These are phyloP conservation scores for Pelmatolapia mariae DNA, from an alignment of 2,113 vertebrate species.

Conservation along the genomic window DNA sequence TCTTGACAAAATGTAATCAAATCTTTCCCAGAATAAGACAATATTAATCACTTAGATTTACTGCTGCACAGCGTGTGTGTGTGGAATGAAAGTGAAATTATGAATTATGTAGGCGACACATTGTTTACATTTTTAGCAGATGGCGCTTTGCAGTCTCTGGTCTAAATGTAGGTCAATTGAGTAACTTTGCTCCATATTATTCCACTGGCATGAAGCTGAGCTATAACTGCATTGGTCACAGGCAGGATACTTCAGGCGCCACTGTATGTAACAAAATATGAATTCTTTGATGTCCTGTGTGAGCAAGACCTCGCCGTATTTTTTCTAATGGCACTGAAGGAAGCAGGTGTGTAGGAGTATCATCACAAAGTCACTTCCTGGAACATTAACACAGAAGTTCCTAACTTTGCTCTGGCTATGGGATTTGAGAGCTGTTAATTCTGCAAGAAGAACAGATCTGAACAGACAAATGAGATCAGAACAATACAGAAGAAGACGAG, in stretches of 20 bases:
- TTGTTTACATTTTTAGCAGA: not conserved
- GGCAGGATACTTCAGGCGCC: not conserved
- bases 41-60: not conserved
- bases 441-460: not conserved
- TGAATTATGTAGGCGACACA: not conserved
- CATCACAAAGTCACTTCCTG: conserved; percentile 6
- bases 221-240: not conserved
- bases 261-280: not conserved
- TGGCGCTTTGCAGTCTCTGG: not conserved
- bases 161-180: conserved; percentile 45
- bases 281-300: not conserved
- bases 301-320: not conserved
- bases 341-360: not conserved
- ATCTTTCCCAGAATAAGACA: not conserved
- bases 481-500: not conserved
- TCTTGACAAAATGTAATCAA: not conserved
- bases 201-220: conserved; percentile 32
- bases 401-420: not conserved
- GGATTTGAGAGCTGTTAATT: not conserved
- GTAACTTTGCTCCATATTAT: not conserved
- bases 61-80: not conserved
- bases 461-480: not conserved
- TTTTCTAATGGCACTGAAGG: not conserved
- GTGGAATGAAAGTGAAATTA: not conserved
- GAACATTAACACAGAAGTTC: not conserved